Evolutionary conservation across 2,888 invertebrate species (phyloP), one percentile per base, ranked within the genome.

Genomic region (Spialia ferax): DNA sequence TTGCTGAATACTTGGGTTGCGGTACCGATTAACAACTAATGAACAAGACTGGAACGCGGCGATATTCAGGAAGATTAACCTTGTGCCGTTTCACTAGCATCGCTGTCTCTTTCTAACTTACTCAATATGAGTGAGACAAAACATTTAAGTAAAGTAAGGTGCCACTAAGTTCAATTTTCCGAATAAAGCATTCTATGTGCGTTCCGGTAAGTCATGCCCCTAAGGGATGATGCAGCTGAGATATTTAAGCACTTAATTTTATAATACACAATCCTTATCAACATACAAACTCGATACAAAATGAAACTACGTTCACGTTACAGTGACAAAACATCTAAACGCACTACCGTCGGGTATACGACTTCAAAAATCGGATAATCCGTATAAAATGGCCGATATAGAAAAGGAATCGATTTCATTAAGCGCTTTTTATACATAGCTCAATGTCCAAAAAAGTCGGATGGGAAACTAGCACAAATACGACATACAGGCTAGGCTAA

Each of bases 401-500:
- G 81, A 79, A 86, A 86, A 84, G 77, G 80, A 86, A 87, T 85
- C 77, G 76, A 79, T 79, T 80, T 85, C 82, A 82, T 80, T 74
- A 88, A 91, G 79, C 78, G 70, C 73, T 73, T 74, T 77, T 85
- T 86, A 85, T 89, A 89, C 85, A 89, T 74, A 88, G 91, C 88
- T 83, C 85, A 83, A 85, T 85, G 81, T 88, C 83, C 83, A 87
- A 88, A 91, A 86, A 86, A 85, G 77, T 82, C 79, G 84, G 84
- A 85, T 86, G 85, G 86, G 88, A 82, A 87, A 89, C 91, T 92
- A 92, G 93, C 91, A 92, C 91, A 89, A 90, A 92, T 89, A 92
- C 93, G 87, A 92, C 89, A 91, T 88, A 90, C 88, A 91, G 89
- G 90, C 91, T 93, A 93, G 91, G 89, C 93, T 93, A 93, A 93